Percentiles rank a stretch among this genome's conserved stretches.
These are phyloP conservation scores for Plusia festucae DNA, from an alignment of 2,888 invertebrate species.

Conservation along the genomic window DNA sequence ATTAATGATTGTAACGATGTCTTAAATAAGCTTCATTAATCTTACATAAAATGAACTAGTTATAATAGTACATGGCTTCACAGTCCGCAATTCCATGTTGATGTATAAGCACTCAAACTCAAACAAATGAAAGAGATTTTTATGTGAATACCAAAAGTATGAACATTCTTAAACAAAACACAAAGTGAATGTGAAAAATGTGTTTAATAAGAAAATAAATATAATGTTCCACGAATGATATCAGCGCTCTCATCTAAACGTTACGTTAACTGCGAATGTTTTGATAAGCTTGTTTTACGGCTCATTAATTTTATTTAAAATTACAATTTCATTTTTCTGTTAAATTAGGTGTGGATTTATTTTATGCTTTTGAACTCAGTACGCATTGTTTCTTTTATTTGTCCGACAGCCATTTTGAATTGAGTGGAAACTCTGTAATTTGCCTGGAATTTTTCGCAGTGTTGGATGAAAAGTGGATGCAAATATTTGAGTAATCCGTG, in stretches of 20 bases:
- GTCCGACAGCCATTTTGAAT: conserved; percentile 91
- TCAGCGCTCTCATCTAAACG: conserved; percentile 45
- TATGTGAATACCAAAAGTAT: conserved; percentile 1
- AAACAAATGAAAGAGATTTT: conserved; percentile 1
- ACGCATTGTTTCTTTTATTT: conserved; percentile 69
- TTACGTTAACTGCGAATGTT: conserved; percentile 58
- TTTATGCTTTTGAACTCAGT: conserved; percentile 59
- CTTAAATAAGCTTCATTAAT: too few species aligned
- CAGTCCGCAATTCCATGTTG: neutral
- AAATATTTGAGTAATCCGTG: conserved; percentile 91
- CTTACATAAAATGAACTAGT: neutral
- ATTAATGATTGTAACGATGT: too few species aligned
- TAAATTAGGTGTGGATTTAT: conserved; percentile 45
- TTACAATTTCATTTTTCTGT: conserved; percentile 50
- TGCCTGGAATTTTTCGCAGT: conserved; percentile 87
- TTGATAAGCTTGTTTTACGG: conserved; percentile 55
- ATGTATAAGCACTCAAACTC: conserved; percentile 4
- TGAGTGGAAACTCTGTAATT: conserved; percentile 81
- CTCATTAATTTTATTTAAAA: conserved; percentile 49
- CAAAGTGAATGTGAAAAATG: conserved; percentile 9
- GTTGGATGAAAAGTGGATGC: conserved; percentile 83
- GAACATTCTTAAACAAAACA: conserved; percentile 2
- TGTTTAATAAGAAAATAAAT: conserved; percentile 50
- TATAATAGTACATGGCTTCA: neutral
- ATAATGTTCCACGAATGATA: conserved; percentile 43